Evolutionary conservation across 1,140 invertebrate genomes (phyloP).

Genomic region (Zaprionus inermis): DNA sequence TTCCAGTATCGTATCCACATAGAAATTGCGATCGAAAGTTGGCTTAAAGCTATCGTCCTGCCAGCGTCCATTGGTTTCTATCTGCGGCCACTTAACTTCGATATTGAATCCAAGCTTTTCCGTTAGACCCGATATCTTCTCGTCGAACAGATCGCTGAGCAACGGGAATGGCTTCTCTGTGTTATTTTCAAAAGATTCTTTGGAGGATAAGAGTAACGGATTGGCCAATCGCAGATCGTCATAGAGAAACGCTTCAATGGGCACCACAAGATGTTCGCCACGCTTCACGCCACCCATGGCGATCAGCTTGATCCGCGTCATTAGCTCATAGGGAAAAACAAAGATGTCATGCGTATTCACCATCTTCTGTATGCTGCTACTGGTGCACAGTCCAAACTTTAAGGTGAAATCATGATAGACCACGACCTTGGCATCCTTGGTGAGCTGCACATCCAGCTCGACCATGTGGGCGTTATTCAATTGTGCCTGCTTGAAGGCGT

Average conservation of each 20-base stretch:
- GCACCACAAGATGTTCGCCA: slow-evolving; percentile 34
- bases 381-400: slow-evolving; percentile 28
- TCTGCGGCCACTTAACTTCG: slow-evolving; percentile 97
- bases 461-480: slow-evolving; percentile 58
- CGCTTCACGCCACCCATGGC: slow-evolving; percentile 45
- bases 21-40: slow-evolving; percentile 93
- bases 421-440: slow-evolving; percentile 64
- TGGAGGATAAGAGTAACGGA: slow-evolving; percentile 12
- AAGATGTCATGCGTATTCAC: slow-evolving; percentile 34
- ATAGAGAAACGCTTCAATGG: slow-evolving; percentile 47
- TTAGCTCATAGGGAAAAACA: slow-evolving; percentile 44
- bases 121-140: slow-evolving; percentile 87
- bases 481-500: slow-evolving; percentile 39
- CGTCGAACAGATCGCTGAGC: slow-evolving; percentile 88
- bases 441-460: slow-evolving; percentile 72
- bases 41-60: slow-evolving; percentile 87
- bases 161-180: slow-evolving; percentile 94
- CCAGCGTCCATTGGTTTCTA: slow-evolving; percentile 90
- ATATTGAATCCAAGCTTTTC: slow-evolving; percentile 94
- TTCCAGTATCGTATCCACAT: slow-evolving; percentile 91
- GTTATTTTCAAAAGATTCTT: too few species aligned
- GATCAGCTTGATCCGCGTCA: slow-evolving; percentile 40
- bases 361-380: slow-evolving; percentile 13
- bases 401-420: slow-evolving; percentile 64
- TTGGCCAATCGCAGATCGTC: slow-evolving; percentile 38